Evolutionary conservation across 2,888 invertebrate species (phyloP).

Genomic region (Protophormia terraenovae): DNA sequence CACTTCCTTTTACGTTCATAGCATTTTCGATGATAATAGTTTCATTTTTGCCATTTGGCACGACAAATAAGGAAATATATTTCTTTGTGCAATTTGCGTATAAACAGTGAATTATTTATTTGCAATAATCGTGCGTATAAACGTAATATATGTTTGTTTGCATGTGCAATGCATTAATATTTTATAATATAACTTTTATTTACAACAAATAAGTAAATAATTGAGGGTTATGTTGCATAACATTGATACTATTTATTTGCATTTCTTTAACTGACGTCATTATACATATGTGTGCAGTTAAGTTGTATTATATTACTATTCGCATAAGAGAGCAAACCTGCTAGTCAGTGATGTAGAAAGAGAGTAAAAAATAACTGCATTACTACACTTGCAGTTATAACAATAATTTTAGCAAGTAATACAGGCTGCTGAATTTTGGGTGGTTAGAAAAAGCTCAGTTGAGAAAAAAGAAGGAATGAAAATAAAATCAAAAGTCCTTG

Average conservation of each 20-base stretch:
- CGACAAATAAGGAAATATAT: no score
- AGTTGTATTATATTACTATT: background rate
- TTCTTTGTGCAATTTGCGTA: no score
- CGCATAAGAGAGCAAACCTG: background rate
- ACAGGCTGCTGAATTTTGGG: background rate
- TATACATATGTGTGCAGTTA: background rate
- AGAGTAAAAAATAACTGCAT: background rate
- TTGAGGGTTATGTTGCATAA: constrained; percentile 23
- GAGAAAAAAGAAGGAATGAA: background rate
- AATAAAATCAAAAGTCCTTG: background rate
- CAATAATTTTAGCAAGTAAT: background rate
- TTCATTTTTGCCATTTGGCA: no score
- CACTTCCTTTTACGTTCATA: no score
- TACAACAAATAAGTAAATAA: background rate
- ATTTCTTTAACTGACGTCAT: constrained; percentile 26
- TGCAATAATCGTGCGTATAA: no score
- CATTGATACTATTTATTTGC: background rate
- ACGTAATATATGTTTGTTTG: background rate
- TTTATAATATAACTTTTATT: background rate
- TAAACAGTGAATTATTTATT: no score
- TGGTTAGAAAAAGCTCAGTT: background rate
- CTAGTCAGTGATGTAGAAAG: background rate
- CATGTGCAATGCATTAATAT: background rate
- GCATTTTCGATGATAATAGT: no score
- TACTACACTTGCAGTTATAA: background rate